These are phyloP conservation scores for Pangasianodon gigas DNA, from an alignment of 2,113 vertebrate species.

Conservation along the genomic window DNA sequence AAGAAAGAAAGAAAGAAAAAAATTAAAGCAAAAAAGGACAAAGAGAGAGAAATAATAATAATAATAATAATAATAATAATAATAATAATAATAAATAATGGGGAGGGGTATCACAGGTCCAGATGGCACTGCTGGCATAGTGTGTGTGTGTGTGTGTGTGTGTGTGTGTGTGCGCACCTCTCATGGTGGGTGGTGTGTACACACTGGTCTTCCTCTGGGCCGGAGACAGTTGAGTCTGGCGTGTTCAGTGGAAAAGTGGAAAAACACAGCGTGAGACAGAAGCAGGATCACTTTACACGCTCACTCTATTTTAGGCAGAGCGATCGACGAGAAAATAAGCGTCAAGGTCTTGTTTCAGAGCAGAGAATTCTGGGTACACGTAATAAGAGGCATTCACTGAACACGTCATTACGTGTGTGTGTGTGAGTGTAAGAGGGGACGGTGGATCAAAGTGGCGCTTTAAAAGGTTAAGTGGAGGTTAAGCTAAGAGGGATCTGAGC, in stretches of 20 bases:
- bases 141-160: conserved; percentile 18
- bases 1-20: too few species aligned
- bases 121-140: conserved; percentile 17
- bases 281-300: conserved; percentile 47
- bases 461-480: conserved; percentile 37
- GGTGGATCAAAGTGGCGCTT: neutral
- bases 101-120: neutral
- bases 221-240: conserved; percentile 72
- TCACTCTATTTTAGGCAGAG: conserved; percentile 53
- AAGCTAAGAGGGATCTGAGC: neutral
- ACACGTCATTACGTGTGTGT: conserved; percentile 21
- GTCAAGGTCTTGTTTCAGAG: conserved; percentile 41
- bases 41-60: neutral
- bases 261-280: conserved; percentile 45
- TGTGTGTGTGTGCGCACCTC: conserved; percentile 71
- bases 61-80: neutral
- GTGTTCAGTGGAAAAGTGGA: conserved; percentile 45
- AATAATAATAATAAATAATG: neutral
- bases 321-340: conserved; percentile 52
- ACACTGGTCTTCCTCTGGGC: conserved; percentile 88
- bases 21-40: neutral
- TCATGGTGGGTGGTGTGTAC: conserved; percentile 79
- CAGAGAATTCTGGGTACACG: conserved; percentile 32
- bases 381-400: neutral
- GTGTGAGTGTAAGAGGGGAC: conserved; percentile 12